Percentiles rank a stretch among this genome's conserved stretches.
Evolutionary conservation across 2,888 invertebrate genomes (phyloP).

Genomic region (Trichogramma dendrolimi): DNA sequence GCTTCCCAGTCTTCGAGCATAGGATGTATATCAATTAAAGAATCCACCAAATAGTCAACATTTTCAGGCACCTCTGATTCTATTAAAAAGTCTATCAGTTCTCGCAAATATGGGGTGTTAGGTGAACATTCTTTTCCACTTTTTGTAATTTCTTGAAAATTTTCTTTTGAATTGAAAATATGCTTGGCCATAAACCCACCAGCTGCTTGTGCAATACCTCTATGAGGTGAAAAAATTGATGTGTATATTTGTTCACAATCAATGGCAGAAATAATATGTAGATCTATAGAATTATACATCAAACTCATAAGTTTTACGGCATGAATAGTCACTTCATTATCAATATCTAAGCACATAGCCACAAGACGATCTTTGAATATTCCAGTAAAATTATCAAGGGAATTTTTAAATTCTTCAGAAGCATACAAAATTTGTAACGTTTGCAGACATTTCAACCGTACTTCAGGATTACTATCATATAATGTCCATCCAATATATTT

Average conservation of each 20-base stretch:
- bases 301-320: slow-evolving; percentile 81
- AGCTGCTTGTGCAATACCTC: slow-evolving; percentile 93
- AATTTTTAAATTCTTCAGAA: slow-evolving; percentile 88
- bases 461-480: slow-evolving; percentile 97
- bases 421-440: slow-evolving; percentile 94
- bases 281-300: slow-evolving; percentile 94
- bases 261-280: slow-evolving; percentile 92
- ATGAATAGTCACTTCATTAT: too few species aligned
- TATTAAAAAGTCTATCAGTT: slow-evolving; percentile 96
- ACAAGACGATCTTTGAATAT: slow-evolving; percentile 99
- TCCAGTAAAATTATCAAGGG: slow-evolving; percentile 95
- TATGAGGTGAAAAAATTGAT: slow-evolving; percentile 94
- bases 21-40: slow-evolving; percentile 93
- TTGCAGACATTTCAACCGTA: slow-evolving; percentile 77
- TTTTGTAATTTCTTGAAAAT: slow-evolving; percentile 68
- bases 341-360: slow-evolving; percentile 92
- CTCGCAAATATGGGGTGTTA: slow-evolving; percentile 91
- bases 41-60: slow-evolving; percentile 97
- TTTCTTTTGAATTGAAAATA: slow-evolving; percentile 79
- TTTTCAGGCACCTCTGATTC: slow-evolving; percentile 97
- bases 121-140: slow-evolving; percentile 81
- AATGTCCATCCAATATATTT: slow-evolving; percentile 99
- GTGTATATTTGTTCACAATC: slow-evolving; percentile 99
- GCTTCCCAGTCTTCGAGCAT: slow-evolving; percentile 99
- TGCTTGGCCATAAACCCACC: slow-evolving; percentile 98